Evolutionary conservation across 2,797 vertebrate genomes (phyloP).

Genomic region (Mus spretus): DNA sequence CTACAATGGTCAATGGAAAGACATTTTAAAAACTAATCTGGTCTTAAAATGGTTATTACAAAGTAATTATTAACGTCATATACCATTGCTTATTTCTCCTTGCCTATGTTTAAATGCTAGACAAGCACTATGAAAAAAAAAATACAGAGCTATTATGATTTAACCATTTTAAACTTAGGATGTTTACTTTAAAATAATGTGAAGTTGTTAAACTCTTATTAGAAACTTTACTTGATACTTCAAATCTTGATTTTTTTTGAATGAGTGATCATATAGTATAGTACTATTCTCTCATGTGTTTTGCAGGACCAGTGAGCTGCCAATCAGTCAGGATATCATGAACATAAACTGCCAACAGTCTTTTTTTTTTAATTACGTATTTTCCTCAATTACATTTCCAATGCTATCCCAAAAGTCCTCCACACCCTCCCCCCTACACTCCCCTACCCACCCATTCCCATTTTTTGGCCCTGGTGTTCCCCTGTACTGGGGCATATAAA

Average conservation of each 20-base stretch:
- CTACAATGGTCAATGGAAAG: not conserved
- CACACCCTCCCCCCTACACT: too few relatives aligned
- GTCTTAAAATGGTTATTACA: not conserved
- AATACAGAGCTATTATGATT: not conserved
- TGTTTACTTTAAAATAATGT: not conserved
- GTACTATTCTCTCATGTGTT: not conserved
- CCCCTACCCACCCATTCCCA: too few relatives aligned
- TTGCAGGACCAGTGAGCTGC: not conserved
- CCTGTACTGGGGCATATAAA: too few relatives aligned
- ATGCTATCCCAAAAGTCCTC: too few relatives aligned
- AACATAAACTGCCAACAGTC: not conserved
- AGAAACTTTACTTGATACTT: not conserved
- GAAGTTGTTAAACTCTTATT: not conserved
- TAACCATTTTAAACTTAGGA: not conserved
- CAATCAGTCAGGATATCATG: not conserved
- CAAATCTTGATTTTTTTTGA: not conserved
- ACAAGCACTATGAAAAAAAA: not conserved
- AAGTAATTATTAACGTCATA: not conserved
- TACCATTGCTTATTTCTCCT: not conserved
- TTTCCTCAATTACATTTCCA: too few relatives aligned
- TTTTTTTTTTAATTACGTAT: too few relatives aligned
- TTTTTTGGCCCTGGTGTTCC: too few relatives aligned
- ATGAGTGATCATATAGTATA: not conserved
- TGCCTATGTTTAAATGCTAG: not conserved
- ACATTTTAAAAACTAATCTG: not conserved